A percentile compares a stretch with the other conserved stretches of the same genome.
These are phyloP conservation scores for Clepsis dumicolana DNA, from an alignment of 2,888 invertebrate genomes.

Conservation along the genomic window DNA sequence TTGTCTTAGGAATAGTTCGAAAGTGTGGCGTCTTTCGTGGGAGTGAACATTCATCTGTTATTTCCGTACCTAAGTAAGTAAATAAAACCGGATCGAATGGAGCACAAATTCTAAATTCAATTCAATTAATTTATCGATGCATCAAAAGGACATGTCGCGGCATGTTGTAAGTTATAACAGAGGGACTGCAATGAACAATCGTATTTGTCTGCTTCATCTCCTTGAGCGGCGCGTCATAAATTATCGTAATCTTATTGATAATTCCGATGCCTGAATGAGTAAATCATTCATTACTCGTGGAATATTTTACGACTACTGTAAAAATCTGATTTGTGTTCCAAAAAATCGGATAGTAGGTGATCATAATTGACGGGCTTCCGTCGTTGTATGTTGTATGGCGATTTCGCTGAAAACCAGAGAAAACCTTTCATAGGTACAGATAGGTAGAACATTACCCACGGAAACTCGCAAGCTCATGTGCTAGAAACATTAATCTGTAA, in stretches of 20 bases:
- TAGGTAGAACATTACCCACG: background rate
- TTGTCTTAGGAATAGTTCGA: no score
- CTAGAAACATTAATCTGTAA: background rate
- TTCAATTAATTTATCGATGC: background rate
- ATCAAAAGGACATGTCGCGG: background rate
- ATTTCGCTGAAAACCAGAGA: background rate
- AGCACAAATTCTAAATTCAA: background rate
- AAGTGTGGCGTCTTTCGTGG: no score
- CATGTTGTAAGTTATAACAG: no score
- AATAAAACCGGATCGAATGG: no score
- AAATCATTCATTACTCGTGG: background rate
- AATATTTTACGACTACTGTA: background rate
- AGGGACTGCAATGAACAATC: background rate
- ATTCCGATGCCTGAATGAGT: background rate
- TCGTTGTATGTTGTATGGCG: background rate
- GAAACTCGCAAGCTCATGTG: constrained; percentile 1
- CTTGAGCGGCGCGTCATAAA: background rate
- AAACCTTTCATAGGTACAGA: background rate
- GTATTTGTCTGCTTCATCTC: background rate
- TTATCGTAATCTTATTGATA: background rate
- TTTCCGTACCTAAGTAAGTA: no score
- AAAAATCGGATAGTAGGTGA: background rate
- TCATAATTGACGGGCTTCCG: background rate
- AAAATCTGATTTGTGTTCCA: background rate
- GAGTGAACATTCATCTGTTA: no score